Evolutionary conservation across 1,140 invertebrate genomes (phyloP).

Genomic region (Cyclargus thomasi): DNA sequence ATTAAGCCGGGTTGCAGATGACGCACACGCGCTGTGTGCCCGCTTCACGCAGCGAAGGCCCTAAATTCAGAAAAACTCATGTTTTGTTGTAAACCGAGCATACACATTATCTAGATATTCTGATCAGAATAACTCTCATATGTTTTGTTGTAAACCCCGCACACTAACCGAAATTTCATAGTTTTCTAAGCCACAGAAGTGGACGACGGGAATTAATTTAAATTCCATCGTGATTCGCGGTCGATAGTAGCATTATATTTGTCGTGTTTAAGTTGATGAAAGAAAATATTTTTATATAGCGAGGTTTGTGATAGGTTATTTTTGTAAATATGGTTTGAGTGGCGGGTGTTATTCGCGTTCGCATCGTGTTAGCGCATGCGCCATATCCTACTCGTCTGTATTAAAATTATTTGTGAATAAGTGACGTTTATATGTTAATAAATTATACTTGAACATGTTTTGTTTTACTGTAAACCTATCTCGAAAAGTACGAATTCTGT

Average conservation of each 20-base stretch:
- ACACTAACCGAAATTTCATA: no score
- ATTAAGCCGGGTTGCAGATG: no score
- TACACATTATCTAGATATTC: no score
- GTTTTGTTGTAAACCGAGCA: no score
- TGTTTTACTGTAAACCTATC: neutral
- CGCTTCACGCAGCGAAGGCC: no score
- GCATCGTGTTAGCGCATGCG: conserved; percentile 30
- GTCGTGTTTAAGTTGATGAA: no score
- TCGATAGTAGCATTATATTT: no score
- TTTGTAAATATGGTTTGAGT: conserved; percentile 16
- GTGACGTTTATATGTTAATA: conserved; percentile 61
- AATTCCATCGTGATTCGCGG: conserved; percentile 18
- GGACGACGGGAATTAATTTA: neutral
- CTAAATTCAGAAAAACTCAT: no score
- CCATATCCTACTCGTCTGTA: conserved; percentile 51
- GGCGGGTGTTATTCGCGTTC: conserved; percentile 18
- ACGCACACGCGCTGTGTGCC: no score
- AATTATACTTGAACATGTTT: conserved; percentile 35
- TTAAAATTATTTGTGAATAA: conserved; percentile 55
- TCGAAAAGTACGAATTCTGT: no score
- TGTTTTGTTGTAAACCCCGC: no score
- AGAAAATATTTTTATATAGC: conserved; percentile 18
- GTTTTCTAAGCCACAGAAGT: neutral
- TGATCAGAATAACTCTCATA: no score
- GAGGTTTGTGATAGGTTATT: conserved; percentile 18